Conservation (phyloP, 2,113 vertebrate genomes). For the Melanocharis versteri region DNA sequence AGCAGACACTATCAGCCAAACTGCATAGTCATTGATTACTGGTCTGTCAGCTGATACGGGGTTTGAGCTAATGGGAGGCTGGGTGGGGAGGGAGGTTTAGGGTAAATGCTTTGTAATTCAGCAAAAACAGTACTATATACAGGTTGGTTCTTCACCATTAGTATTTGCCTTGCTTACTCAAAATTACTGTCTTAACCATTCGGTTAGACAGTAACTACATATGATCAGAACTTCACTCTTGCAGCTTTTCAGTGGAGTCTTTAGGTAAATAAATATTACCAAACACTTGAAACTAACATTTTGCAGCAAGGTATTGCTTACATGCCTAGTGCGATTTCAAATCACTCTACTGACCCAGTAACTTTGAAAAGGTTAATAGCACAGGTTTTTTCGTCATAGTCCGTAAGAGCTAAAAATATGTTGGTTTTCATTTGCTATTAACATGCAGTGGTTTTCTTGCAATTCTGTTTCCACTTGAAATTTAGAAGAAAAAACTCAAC, state of each 20-base stretch:
- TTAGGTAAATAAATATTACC: background rate
- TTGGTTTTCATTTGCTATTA: background rate
- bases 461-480: background rate
- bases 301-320: background rate
- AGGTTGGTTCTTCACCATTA: background rate
- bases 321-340: background rate
- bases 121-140: background rate
- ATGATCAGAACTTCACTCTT: background rate
- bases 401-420: background rate
- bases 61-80: background rate
- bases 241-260: background rate
- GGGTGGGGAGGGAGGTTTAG: background rate
- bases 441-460: background rate
- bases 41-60: background rate
- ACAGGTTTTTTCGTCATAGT: background rate
- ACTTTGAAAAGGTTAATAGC: background rate
- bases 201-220: background rate
- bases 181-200: background rate
- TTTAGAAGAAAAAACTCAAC: background rate
- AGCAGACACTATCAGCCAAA: background rate
- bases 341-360: background rate
- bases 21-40: constrained; percentile 50
- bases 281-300: background rate
- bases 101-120: background rate
- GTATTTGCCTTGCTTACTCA: background rate